A percentile compares a stretch with the other conserved stretches of the same genome.
Evolutionary conservation across 2,113 vertebrate species (phyloP).

Genomic region (Leuciscus idus): DNA sequence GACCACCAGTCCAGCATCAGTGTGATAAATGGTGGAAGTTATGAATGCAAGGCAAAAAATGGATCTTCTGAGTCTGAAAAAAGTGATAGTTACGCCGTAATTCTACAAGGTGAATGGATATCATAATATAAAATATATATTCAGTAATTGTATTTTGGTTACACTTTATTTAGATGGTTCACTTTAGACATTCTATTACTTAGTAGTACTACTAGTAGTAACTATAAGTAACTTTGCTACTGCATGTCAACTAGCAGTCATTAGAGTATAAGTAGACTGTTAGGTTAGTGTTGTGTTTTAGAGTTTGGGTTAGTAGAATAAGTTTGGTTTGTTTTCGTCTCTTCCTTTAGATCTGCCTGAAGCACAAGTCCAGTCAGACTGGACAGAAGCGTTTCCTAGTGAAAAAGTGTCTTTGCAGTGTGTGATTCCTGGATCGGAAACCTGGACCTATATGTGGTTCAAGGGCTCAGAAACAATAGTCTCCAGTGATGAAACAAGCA

Average conservation of each 20-base stretch:
- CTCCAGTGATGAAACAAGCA: background rate
- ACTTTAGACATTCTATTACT: too few relatives aligned
- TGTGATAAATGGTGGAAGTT: background rate
- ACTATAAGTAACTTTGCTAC: too few relatives aligned
- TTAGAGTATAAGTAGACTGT: too few relatives aligned
- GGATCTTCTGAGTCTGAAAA: background rate
- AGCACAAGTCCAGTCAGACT: background rate
- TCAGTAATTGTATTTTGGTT: too few relatives aligned
- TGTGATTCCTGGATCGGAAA: background rate
- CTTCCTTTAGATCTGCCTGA: background rate
- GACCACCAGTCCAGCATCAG: background rate
- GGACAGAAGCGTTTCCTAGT: background rate
- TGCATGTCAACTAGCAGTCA: too few relatives aligned
- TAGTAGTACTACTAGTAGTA: too few relatives aligned
- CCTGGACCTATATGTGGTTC: background rate
- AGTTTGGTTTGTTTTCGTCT: background rate
- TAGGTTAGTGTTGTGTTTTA: too few relatives aligned
- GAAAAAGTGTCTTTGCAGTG: slow-evolving; percentile 14
- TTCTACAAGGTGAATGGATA: background rate
- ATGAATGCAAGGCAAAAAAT: background rate
- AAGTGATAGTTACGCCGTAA: background rate
- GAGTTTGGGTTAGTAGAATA: too few relatives aligned
- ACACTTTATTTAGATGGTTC: too few relatives aligned
- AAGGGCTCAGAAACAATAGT: background rate
- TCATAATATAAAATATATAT: too few relatives aligned